Evolutionary conservation across 2,113 vertebrate genomes (phyloP).

Genomic region (Dasypus novemcinctus): DNA sequence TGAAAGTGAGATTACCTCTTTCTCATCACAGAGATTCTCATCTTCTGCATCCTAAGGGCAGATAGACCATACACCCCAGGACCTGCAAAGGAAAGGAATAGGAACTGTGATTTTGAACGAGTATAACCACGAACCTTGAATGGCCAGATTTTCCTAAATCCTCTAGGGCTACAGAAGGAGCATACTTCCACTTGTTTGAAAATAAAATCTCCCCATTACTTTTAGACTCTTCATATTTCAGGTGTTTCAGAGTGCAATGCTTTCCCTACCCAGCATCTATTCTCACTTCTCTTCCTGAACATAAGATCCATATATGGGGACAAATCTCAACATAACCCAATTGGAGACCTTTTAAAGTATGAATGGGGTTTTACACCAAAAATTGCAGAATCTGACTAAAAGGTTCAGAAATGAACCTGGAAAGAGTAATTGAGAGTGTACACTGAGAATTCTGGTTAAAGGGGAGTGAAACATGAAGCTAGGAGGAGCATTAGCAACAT

Average conservation of each 20-base stretch:
- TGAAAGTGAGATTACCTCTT: background rate
- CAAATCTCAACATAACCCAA: background rate
- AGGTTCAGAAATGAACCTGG: background rate
- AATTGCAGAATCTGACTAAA: background rate
- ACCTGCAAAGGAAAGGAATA: background rate
- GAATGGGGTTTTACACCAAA: background rate
- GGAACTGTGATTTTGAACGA: too few species aligned
- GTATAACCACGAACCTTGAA: background rate
- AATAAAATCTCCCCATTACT: background rate
- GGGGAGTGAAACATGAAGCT: background rate
- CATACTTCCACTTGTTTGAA: background rate
- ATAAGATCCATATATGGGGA: background rate
- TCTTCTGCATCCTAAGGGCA: background rate
- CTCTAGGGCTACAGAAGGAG: background rate
- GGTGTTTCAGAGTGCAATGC: background rate
- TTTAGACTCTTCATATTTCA: background rate
- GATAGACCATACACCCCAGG: background rate
- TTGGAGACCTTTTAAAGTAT: background rate
- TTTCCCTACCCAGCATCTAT: background rate
- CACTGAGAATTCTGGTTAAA: background rate
- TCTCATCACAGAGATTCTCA: background rate
- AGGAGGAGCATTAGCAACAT: background rate
- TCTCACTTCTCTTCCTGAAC: background rate
- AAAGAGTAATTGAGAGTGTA: background rate
- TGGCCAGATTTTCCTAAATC: background rate